Evolutionary conservation across 2,113 vertebrate genomes (phyloP), one percentile per base, ranked within the genome.

Genomic region (Edolisoma coerulescens): DNA sequence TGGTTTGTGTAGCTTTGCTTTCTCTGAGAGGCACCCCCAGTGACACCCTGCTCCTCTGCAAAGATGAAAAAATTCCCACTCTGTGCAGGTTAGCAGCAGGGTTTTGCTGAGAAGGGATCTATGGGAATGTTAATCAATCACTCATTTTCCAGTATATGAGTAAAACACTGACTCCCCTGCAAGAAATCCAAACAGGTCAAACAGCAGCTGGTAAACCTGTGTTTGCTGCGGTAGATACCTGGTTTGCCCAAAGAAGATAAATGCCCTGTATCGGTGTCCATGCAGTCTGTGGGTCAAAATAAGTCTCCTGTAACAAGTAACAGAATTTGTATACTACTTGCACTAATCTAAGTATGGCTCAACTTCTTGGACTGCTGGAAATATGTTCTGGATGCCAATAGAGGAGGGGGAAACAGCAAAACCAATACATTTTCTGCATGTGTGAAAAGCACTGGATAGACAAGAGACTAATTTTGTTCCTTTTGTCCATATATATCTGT

Each of bases 231-330:
- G 57, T 10, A 52, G 37, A 4, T n/a, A 16, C 9, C 28, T 52
- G 68, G 13, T n/a, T 57, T 68, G 61, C 39, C 54, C 33, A 45
- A 5, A 57, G 59, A 71, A n/a, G 16, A 20, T 16, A 7, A 52
- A 44, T 64, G 57, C 16, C n/a, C 3, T 3, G 4, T 79, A 17
- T 35, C 4, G 0, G 20, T 75, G 56, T 50, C 6, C 4, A 0
- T 37, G 42, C 6, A 11, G 47, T 37, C 57, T 27, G 24, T 27
- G 23, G 10, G 10, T 59, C 69, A 57, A 57, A 73, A 57, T 35
- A 49, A 54, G 24, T 49, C 14, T 71, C 12, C 15, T 3, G 0
- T 39, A 52, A 61, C 18, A 76, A 56, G 20, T 33, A 84, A 41
- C 11, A 32, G n/a, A 61, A 30, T 69, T 44, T 49, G 10, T 14